Conservation (phyloP, 2,113 vertebrate species). For the Ranitomeya imitator region DNA sequence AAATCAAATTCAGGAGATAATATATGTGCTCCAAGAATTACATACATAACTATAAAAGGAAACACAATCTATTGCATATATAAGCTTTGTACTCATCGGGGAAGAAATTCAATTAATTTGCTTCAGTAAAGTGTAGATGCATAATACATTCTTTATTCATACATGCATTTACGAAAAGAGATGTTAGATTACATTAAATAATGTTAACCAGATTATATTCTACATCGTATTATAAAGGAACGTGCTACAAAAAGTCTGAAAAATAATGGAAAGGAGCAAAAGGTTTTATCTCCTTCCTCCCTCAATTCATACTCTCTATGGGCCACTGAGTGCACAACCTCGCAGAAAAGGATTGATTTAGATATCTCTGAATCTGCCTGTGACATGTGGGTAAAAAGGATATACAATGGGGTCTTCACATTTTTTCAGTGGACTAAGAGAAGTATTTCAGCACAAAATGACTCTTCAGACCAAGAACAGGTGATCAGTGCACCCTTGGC, state of each 20-base stretch:
- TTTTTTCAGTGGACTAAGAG: too few relatives aligned
- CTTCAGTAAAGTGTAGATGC: not conserved
- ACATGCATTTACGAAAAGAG: not conserved
- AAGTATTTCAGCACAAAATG: too few relatives aligned
- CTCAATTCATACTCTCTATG: not conserved
- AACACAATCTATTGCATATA: not conserved
- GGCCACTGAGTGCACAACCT: too few relatives aligned
- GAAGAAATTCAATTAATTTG: not conserved
- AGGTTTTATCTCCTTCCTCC: not conserved
- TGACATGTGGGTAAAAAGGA: too few relatives aligned
- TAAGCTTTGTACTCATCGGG: not conserved
- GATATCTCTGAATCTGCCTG: too few relatives aligned
- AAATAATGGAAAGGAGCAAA: not conserved
- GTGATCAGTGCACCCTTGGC: too few relatives aligned
- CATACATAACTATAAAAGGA: conserved; percentile 10
- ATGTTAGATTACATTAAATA: not conserved
- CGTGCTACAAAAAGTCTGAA: not conserved
- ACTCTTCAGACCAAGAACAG: too few relatives aligned
- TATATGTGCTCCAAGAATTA: conserved; percentile 5
- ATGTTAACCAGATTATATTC: not conserved
- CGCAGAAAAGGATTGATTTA: too few relatives aligned
- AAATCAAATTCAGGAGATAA: conserved; percentile 32
- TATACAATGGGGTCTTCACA: too few relatives aligned
- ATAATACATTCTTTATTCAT: not conserved
- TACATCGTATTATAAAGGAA: not conserved